Base-by-base conservation (phyloP, 2,113 vertebrate genomes). In the Macquaria ambigua region DNA sequence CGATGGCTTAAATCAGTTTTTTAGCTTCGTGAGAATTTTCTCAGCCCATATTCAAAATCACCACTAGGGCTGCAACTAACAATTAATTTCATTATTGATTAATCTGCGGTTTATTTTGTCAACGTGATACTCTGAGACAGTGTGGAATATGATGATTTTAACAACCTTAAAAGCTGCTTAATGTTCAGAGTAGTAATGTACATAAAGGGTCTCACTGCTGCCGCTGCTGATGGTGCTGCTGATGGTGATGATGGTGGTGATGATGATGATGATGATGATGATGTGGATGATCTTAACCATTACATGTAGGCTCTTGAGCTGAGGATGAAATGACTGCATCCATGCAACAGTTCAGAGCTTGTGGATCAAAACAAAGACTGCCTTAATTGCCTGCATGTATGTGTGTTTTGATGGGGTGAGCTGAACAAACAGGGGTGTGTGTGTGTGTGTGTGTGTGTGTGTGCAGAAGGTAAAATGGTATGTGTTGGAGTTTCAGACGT, bases 321-420 rank as follows among this genome's bases (percentile, higher is more conserved):
- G 37, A 64, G 34, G 56, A 61, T 77, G 53, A 21, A 71, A 88
- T 74, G 74, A 69, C 56, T 74, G 25, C 61, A 48, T 64, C 46
- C 31, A 9, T 75, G 74, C n/a, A 71, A 71, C 52, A 69, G 52
- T 37, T 64, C 62, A 58, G 66, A 53, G 66, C 28, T 58, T 3
- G 28, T 9, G 14, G 41, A 34, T 73, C 68, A 5, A 9, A 68
- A 84, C 62, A 70, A 83, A 50, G 46, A 3, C 25, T 6, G 46
- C 18, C 46, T 82, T 69, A 88, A 90, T 23, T 77, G 39, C 69
- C 80, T 56, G 72, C 77, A 46, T 80, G 72, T 73, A 64, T 77
- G 83, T 73, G 78, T 83, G 78, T 28, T 61, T 71, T 46, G 8
- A 69, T 48, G 71, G 52, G 58, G 70, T 59, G 72, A 74, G 56